Conservation (phyloP, 2,888 invertebrate species). For the Laothoe populi region DNA sequence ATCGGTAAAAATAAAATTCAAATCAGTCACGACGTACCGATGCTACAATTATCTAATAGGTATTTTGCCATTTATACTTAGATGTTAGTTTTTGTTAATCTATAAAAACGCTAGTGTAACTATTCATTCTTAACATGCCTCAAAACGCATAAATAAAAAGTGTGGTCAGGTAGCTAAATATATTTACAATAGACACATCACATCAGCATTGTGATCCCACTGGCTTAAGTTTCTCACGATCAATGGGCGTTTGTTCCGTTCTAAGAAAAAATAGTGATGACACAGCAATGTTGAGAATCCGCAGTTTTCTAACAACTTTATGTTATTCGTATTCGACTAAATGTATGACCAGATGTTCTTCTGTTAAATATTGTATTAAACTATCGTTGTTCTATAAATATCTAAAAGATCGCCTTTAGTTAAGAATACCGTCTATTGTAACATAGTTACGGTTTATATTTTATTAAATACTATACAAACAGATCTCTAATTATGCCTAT, state of each 20-base stretch:
- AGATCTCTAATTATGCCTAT: too few relatives aligned
- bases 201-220: constrained; percentile 35
- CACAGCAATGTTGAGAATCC: constrained; percentile 33
- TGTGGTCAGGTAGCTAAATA: constrained; percentile 32
- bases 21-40: too few relatives aligned
- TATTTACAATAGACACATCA: constrained; percentile 36
- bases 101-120: neutral
- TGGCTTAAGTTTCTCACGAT: constrained; percentile 43
- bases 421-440: too few relatives aligned
- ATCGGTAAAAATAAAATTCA: too few relatives aligned
- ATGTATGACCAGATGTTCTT: neutral
- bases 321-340: neutral
- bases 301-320: constrained; percentile 5
- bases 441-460: too few relatives aligned
- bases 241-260: constrained; percentile 39
- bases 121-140: constrained; percentile 5
- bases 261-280: constrained; percentile 38
- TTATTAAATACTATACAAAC: too few relatives aligned
- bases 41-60: neutral
- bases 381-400: too few relatives aligned
- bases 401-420: too few relatives aligned
- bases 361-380: neutral
- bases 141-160: constrained; percentile 29
- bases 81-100: neutral
- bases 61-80: neutral